phyloP scores from a whole-genome alignment of 2,113 vertebrate genomes.

The Cheirogaleus medius region DNA sequence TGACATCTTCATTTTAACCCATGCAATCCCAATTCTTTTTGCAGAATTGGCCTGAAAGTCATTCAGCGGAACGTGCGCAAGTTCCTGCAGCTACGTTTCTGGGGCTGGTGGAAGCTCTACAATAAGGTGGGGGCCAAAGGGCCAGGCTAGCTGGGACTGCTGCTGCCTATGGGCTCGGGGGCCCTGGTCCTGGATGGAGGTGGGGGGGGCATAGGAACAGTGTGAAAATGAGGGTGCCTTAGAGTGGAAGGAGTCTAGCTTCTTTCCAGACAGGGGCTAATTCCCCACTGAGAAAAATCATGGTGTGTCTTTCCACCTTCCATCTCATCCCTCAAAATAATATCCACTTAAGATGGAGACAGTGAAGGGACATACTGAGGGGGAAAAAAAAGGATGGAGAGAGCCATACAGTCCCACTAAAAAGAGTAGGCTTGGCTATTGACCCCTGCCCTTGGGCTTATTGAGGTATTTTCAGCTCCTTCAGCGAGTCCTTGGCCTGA shows the following conservation, averaged over 20 bases:
- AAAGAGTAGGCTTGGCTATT: neutral
- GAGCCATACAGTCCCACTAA: neutral
- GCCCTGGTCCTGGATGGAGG: too few relatives aligned
- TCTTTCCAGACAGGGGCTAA: neutral
- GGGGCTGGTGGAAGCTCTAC: constrained; percentile 73
- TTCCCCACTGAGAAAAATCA: neutral
- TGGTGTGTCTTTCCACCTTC: neutral
- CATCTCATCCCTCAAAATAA: neutral
- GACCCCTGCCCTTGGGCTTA: neutral
- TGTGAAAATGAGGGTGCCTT: constrained; percentile 26
- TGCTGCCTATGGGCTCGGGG: neutral
- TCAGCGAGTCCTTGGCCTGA: neutral
- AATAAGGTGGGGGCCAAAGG: constrained; percentile 47
- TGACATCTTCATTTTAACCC: neutral
- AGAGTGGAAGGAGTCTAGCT: neutral
- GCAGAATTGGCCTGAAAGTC: constrained; percentile 53
- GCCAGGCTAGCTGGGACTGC: too few relatives aligned
- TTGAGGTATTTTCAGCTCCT: neutral
- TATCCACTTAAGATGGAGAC: neutral
- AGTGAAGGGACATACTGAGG: too few relatives aligned
- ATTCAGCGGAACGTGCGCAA: constrained; percentile 70
- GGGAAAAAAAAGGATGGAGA: neutral
- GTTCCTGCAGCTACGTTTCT: constrained; percentile 71
- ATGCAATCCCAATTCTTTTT: neutral
- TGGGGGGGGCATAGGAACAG: neutral